phyloP scores from a whole-genome alignment of 2,113 vertebrate species.

The Tapirus terrestris region DNA sequence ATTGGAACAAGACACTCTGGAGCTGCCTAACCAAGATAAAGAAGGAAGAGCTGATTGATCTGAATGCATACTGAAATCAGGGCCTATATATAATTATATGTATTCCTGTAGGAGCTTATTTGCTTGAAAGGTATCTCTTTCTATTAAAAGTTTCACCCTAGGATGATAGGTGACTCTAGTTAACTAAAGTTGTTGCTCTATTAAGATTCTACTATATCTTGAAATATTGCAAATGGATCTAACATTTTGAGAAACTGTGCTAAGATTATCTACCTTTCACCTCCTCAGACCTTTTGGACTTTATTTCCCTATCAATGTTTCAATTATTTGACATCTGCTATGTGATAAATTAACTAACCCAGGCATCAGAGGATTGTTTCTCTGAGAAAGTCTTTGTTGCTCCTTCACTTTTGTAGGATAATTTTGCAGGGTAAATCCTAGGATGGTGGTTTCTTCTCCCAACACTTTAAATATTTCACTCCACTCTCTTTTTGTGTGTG shows the following conservation, averaged over 20 bases:
- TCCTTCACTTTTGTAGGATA: neutral
- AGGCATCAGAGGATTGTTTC: neutral
- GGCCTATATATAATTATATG: neutral
- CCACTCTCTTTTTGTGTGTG: neutral
- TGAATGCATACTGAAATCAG: neutral
- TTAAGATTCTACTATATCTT: neutral
- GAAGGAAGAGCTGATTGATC: neutral
- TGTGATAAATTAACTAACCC: neutral
- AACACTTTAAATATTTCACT: neutral
- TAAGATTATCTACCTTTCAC: neutral
- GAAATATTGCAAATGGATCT: neutral
- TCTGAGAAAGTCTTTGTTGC: neutral
- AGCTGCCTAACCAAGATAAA: neutral
- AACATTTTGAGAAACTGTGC: neutral
- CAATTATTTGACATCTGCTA: neutral
- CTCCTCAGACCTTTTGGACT: neutral
- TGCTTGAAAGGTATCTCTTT: neutral
- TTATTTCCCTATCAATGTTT: neutral
- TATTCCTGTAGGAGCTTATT: neutral
- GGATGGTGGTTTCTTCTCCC: neutral
- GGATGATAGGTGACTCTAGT: neutral
- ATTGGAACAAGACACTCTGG: neutral
- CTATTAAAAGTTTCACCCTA: neutral
- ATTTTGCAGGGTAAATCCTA: neutral
- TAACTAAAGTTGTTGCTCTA: neutral